A percentile compares a stretch with the other conserved stretches of the same genome.
Evolutionary conservation across 2,888 invertebrate genomes (phyloP).

Genomic region (Phyllotreta striolata): DNA sequence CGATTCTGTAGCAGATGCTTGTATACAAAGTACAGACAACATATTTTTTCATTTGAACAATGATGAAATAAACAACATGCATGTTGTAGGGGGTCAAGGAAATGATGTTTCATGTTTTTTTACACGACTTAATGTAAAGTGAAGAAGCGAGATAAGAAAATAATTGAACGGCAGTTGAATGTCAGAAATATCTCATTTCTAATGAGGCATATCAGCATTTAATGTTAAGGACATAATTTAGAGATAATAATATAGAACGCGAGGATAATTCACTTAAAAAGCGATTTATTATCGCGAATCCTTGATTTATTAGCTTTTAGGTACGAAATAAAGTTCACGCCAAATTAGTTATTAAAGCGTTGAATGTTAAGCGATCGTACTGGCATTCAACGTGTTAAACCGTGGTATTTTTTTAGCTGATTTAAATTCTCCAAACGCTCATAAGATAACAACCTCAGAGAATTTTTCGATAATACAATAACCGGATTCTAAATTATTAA

Average conservation of each 20-base stretch:
- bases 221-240: conserved; percentile 28
- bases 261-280: conserved; percentile 12
- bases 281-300: conserved; percentile 4
- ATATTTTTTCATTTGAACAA: conserved; percentile 6
- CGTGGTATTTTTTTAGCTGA: too few relatives aligned
- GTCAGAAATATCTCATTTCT: conserved; percentile 30
- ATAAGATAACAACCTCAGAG: neutral
- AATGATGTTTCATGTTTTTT: conserved; percentile 12
- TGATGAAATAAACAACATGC: neutral
- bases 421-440: too few relatives aligned
- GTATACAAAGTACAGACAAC: neutral
- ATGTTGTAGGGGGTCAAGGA: conserved; percentile 37
- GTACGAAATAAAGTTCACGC: conserved; percentile 5
- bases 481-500: conserved; percentile 9
- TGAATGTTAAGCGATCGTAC: too few relatives aligned
- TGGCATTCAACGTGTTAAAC: too few relatives aligned
- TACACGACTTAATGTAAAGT: conserved; percentile 3
- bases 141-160: conserved; percentile 20
- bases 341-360: too few relatives aligned
- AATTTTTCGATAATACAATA: neutral
- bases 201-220: conserved; percentile 25
- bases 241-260: conserved; percentile 13
- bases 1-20: too few relatives aligned
- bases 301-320: conserved; percentile 10
- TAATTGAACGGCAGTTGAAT: conserved; percentile 26